Conservation (phyloP, 2,888 invertebrate species). For the Leptopilina myrica region DNA sequence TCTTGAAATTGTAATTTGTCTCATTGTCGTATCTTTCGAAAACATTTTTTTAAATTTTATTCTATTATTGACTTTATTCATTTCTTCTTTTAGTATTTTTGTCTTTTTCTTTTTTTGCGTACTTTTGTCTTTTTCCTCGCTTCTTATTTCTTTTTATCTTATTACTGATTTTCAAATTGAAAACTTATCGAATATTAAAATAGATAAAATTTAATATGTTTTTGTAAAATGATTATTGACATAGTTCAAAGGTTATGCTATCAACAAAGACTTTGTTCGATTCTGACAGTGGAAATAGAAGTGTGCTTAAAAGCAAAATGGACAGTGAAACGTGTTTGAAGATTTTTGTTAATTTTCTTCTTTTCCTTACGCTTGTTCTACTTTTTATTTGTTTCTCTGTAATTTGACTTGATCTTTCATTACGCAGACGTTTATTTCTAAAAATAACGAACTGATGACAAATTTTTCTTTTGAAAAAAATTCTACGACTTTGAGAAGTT, state of each 20-base stretch:
- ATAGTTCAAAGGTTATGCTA: conserved; percentile 2
- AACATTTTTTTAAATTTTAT: too few relatives aligned
- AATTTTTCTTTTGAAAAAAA: too few relatives aligned
- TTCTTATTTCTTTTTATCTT: too few relatives aligned
- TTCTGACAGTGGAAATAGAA: not conserved
- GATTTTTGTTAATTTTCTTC: conserved; percentile 42
- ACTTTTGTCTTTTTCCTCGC: too few relatives aligned
- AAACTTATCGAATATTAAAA: not conserved
- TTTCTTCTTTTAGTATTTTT: too few relatives aligned
- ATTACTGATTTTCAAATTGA: not conserved
- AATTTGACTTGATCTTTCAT: conserved; percentile 7
- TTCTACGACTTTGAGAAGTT: too few relatives aligned
- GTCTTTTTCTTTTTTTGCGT: not conserved
- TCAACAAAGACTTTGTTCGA: not conserved
- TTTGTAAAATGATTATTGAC: not conserved
- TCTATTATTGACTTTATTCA: too few relatives aligned
- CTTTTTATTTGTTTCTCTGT: not conserved
- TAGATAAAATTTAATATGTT: not conserved
- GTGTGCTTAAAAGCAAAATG: conserved; percentile 48
- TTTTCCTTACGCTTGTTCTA: conserved; percentile 43
- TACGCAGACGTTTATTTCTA: too few relatives aligned
- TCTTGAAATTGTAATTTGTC: too few relatives aligned
- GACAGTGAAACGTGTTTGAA: conserved; percentile 46
- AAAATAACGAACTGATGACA: too few relatives aligned
- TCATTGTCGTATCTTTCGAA: too few relatives aligned